Evolutionary conservation across 2,797 vertebrate species (phyloP), one percentile per base, ranked within the genome.

Genomic region (Xyrichtys novacula): DNA sequence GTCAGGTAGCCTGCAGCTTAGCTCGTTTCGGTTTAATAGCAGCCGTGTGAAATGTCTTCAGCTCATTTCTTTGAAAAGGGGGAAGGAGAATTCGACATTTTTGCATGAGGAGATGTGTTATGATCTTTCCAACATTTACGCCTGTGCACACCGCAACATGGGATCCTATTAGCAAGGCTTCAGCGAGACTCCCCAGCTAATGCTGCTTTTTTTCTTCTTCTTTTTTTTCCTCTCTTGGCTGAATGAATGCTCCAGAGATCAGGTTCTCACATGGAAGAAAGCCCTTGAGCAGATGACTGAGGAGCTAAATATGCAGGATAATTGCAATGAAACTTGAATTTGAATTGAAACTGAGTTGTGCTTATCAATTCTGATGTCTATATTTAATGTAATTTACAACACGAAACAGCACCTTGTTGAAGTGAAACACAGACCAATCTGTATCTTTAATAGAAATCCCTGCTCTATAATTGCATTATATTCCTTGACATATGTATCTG

Each of bases 161-260:
- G 79, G 82, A 84, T 88, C 78, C 75, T 84, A 83, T 92, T 91
- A 88, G 83, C 34, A n/a, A 64, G 43, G 81, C 80, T 85, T 87
- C 79, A 74, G 44, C 70, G 85, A 81, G 15, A 66, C 55, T 75
- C 77, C 54, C 46, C 49, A 66, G 78, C 69, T 86, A 73, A 78
- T 71, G 52, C 42, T 38, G 44, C 20, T 47, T 69, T 78, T 77
- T 63, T 49, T 69, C 23, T 65, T 43, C 25, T 7, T 74, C 17
- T 66, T 12, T 78, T 68, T 76, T 65, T 74, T 43, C 79, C 60
- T 82, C 62, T 78, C 55, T 76, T 78, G 68, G 55, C 59, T 86
- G 60, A 59, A 47, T 74, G 68, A 58, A 74, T 74, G 47, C 77
- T 79, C 80, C 25, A 25, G 73, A 81, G 83, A 83, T 79, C 71